Conservation (phyloP, 2,113 vertebrate genomes). For the Tinamus guttatus region DNA sequence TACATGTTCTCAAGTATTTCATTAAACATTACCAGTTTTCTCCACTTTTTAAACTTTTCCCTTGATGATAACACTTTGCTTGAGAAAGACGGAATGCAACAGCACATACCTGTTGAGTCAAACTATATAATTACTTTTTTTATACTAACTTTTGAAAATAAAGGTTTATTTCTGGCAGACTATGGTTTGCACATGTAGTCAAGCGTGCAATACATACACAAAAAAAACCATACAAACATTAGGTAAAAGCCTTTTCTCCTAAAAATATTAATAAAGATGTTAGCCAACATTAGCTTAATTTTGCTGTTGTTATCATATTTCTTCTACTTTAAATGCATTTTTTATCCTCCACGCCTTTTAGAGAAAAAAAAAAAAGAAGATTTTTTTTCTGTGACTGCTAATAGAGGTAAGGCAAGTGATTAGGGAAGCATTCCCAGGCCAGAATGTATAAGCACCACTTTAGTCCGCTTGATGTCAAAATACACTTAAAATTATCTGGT, state of each 20-base stretch:
- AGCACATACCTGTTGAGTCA: neutral
- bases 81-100: neutral
- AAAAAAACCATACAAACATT: neutral
- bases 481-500: neutral
- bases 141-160: neutral
- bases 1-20: neutral
- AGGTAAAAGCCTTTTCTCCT: neutral
- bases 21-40: slow-evolving; percentile 23
- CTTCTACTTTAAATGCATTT: neutral
- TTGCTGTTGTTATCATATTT: neutral
- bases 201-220: neutral
- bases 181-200: neutral
- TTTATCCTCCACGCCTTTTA: neutral
- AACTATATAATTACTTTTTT: neutral
- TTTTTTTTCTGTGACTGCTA: neutral
- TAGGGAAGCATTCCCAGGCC: neutral
- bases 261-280: neutral
- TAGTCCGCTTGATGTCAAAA: neutral
- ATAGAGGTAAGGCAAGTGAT: neutral
- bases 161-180: neutral
- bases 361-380: neutral
- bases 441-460: neutral
- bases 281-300: neutral
- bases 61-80: neutral
- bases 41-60: neutral